phyloP scores from a whole-genome alignment of 2,113 vertebrate species.

The Perca fluviatilis region DNA sequence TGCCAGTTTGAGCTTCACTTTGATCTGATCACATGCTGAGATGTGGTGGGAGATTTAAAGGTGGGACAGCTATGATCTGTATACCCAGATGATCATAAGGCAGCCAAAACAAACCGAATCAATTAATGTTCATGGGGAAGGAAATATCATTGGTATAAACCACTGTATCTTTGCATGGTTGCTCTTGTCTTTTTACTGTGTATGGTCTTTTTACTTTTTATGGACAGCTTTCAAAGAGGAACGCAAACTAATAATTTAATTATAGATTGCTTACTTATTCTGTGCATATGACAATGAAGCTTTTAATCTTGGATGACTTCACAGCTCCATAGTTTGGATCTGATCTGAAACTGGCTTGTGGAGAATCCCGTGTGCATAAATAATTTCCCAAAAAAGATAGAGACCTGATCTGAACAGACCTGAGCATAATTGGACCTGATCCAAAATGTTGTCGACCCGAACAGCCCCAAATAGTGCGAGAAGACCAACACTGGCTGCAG shows the following conservation, averaged over 20 bases:
- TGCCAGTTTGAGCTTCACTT: conserved; percentile 62
- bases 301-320: background rate
- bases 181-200: background rate
- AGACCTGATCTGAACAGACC: background rate
- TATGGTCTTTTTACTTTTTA: background rate
- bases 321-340: too few relatives aligned
- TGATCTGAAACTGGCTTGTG: background rate
- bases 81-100: conserved; percentile 10
- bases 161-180: background rate
- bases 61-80: conserved; percentile 41
- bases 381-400: background rate
- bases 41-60: conserved; percentile 38
- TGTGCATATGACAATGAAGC: background rate
- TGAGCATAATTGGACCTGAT: background rate
- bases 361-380: background rate
- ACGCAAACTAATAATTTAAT: background rate
- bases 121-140: conserved; percentile 2
- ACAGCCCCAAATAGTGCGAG: background rate
- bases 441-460: background rate
- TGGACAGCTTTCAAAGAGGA: background rate
- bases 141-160: background rate
- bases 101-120: conserved; percentile 27
- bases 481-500: background rate
- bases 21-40: conserved; percentile 58
- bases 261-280: background rate